A percentile compares a stretch with the other conserved stretches of the same genome.
Conservation (phyloP, 2,113 vertebrate species). For the Notechis scutatus region DNA sequence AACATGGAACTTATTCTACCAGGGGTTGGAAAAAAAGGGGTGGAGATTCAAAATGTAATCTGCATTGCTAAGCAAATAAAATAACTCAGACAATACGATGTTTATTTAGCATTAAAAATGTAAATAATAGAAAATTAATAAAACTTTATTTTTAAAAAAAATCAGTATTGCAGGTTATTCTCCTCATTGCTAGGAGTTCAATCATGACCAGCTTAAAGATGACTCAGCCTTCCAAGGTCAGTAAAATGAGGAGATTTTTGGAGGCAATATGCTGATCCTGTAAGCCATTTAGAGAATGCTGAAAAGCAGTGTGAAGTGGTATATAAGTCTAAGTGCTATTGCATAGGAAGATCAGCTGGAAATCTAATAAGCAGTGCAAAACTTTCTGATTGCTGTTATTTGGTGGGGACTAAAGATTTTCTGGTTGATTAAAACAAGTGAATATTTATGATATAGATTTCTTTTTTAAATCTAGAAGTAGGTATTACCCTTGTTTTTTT, state of each 20-base stretch:
- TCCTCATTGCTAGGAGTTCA: background rate
- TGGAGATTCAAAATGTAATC: no score
- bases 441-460: constrained; percentile 41
- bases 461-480: background rate
- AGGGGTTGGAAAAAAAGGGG: no score
- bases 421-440: constrained; percentile 6
- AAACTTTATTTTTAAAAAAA: no score
- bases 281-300: background rate
- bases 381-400: background rate
- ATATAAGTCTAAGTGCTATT: background rate
- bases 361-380: background rate
- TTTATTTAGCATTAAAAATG: no score
- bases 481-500: background rate
- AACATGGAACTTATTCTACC: no score
- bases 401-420: background rate
- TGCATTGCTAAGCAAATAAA: no score
- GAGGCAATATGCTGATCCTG: background rate
- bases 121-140: no score
- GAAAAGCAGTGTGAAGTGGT: background rate
- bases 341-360: background rate
- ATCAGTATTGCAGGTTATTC: background rate
- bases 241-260: background rate
- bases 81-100: no score
- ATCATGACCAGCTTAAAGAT: background rate
- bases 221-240: background rate